Evolutionary conservation across 2,797 vertebrate genomes (phyloP).

Genomic region (Spatula clypeata): DNA sequence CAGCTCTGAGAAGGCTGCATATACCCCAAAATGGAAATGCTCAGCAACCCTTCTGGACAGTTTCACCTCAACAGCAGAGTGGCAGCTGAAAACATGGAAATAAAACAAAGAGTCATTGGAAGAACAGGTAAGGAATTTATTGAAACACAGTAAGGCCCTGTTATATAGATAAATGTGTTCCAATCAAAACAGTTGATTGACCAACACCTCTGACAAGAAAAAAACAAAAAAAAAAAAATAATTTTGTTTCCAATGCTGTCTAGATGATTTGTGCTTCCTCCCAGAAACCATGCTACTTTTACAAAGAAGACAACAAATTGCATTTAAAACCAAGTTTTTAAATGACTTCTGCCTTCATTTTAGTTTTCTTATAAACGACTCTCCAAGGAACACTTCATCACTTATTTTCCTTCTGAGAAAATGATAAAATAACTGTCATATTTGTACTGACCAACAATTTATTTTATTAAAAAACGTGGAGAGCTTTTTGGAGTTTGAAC

Average conservation of each 20-base stretch:
- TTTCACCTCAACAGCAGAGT: constrained; percentile 23
- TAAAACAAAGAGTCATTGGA: rapidly evolving
- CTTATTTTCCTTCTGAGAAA: constrained; percentile 4
- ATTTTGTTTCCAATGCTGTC: neutral
- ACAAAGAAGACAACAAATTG: neutral
- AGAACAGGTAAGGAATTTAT: neutral
- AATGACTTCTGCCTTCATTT: neutral
- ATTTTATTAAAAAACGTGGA: constrained; percentile 25
- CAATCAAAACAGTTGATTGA: neutral
- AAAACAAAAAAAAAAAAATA: rapidly evolving
- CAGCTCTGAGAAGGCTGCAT: constrained; percentile 87
- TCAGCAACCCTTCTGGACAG: constrained; percentile 56
- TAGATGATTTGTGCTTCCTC: neutral
- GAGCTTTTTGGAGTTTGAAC: neutral
- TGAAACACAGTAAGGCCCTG: neutral
- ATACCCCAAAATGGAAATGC: constrained; percentile 77
- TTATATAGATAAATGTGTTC: neutral
- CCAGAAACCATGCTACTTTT: neutral
- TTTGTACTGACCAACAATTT: neutral
- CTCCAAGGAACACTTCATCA: neutral
- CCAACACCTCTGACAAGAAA: neutral
- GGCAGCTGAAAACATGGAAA: constrained; percentile 65
- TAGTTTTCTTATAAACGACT: neutral
- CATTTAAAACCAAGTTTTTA: neutral
- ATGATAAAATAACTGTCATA: neutral